phyloP scores from a whole-genome alignment of 2,113 vertebrate species.

The Equus przewalskii region DNA sequence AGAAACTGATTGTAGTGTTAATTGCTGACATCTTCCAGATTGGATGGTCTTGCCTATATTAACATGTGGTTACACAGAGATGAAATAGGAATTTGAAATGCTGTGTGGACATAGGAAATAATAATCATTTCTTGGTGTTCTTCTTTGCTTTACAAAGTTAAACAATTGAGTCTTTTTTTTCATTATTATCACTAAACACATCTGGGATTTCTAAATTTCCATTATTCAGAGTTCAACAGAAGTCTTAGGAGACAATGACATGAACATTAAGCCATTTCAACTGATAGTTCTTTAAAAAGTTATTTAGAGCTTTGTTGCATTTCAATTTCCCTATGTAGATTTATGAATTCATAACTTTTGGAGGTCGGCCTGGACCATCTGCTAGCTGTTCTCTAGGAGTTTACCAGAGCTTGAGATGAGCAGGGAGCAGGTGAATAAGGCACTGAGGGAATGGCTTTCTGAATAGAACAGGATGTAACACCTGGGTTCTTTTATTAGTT shows the following conservation, averaged over 20 bases:
- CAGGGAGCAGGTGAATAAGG: background rate
- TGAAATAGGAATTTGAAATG: slow-evolving; percentile 39
- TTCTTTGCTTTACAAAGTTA: slow-evolving; percentile 50
- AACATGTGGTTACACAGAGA: background rate
- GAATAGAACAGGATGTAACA: background rate
- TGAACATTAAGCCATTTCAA: slow-evolving; percentile 50
- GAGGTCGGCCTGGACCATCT: background rate
- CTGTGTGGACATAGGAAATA: slow-evolving; percentile 33
- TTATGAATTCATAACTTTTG: slow-evolving; percentile 21
- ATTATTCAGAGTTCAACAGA: slow-evolving; percentile 50
- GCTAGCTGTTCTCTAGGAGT: background rate
- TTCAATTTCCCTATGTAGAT: slow-evolving; percentile 21
- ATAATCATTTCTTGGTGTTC: background rate
- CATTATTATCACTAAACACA: slow-evolving; percentile 42
- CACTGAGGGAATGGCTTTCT: background rate
- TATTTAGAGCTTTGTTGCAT: slow-evolving; percentile 56
- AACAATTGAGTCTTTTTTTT: slow-evolving; percentile 31
- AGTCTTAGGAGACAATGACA: slow-evolving; percentile 43
- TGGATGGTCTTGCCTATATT: background rate
- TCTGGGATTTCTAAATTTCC: slow-evolving; percentile 61
- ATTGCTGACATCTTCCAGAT: slow-evolving; percentile 38
- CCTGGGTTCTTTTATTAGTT: slow-evolving; percentile 27
- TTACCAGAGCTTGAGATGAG: slow-evolving; percentile 14
- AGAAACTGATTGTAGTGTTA: slow-evolving; percentile 28
- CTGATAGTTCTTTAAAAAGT: slow-evolving; percentile 21